Evolutionary conservation across 2,888 invertebrate species (phyloP).

Genomic region (Liposcelis brunnea): DNA sequence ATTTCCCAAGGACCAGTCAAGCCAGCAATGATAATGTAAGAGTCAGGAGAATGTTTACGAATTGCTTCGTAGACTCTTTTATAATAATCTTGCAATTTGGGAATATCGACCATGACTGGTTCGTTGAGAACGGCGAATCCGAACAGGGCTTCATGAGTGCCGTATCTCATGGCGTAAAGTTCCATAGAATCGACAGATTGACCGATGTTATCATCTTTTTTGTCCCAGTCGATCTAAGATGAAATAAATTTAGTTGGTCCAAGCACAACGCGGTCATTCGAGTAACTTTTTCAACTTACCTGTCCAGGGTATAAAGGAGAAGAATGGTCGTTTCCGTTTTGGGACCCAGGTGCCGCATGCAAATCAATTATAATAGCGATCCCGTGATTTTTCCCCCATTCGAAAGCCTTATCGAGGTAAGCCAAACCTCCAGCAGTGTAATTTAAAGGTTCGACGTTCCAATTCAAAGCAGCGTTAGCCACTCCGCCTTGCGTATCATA

Average conservation of each 20-base stretch:
- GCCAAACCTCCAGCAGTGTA: neutral
- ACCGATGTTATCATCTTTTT: neutral
- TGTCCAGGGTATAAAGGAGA: constrained; percentile 2
- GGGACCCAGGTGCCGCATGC: constrained; percentile 2
- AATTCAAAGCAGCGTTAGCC: neutral
- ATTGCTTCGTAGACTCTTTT: neutral
- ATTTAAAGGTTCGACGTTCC: neutral
- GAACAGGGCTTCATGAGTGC: neutral
- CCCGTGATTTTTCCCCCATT: constrained; percentile 1
- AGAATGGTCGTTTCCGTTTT: constrained; percentile 5
- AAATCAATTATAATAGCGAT: neutral
- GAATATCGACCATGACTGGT: neutral
- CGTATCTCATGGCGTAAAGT: constrained; percentile 1
- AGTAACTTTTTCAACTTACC: neutral
- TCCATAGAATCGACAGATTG: neutral
- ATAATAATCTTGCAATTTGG: neutral
- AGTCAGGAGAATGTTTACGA: neutral
- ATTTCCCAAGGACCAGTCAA: neutral
- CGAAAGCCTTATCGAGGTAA: neutral
- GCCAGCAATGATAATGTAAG: neutral
- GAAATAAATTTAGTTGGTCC: neutral
- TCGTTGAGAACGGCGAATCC: neutral
- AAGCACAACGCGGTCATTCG: neutral
- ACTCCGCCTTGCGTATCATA: constrained; percentile 1
- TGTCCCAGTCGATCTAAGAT: neutral